Evolutionary conservation across 2,797 vertebrate genomes (phyloP), one percentile per base, ranked within the genome.

Genomic region (Crenichthys baileyi): DNA sequence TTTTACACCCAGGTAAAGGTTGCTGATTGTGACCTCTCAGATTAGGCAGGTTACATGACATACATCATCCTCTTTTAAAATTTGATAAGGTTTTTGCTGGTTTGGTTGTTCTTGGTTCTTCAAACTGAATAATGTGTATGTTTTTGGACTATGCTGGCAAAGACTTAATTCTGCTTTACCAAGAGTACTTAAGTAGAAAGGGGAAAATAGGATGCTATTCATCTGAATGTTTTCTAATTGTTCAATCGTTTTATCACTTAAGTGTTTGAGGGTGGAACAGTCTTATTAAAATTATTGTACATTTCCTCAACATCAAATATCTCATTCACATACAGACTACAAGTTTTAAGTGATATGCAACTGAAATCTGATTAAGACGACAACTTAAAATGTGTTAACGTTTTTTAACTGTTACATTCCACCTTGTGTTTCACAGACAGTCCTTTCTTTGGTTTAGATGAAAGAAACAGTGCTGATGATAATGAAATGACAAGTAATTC

Each of bases 381-480:
- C n/a, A n/a, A 20, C 31, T 1, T 29, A 13, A 46, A 24, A 73
- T n/a, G 2, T 15, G 61, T 36, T 39, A 36, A 39, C 26, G 13
- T 51, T 0, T 75, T 61, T 76, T 12, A 22, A 12, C 39, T 56
- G 15, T 46, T 76, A 4, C 50, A 29, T 44, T 26, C 50, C 20
- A 50, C 4, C 26, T n/a, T 55, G 63, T 50, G 20, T 76, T 79
- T 73, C 70, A 36, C 65, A 78, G 39, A 51, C 20, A 26, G 26
- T 50, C 8, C 0, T 24, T n/a, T 15, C 24, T 58, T 78, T 36
- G 60, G 29, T 53, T 70, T 55, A 31, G 48, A 75, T 48, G 20
- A 76, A 79, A 81, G 44, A 12, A 80, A 70, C 44, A 22, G 20
- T 4, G 18, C 18, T 26, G 41, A 58, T 88, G 88, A 91, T 75